Evolutionary conservation across 2,888 invertebrate genomes (phyloP).

Genomic region (Sussaba pulchella): DNA sequence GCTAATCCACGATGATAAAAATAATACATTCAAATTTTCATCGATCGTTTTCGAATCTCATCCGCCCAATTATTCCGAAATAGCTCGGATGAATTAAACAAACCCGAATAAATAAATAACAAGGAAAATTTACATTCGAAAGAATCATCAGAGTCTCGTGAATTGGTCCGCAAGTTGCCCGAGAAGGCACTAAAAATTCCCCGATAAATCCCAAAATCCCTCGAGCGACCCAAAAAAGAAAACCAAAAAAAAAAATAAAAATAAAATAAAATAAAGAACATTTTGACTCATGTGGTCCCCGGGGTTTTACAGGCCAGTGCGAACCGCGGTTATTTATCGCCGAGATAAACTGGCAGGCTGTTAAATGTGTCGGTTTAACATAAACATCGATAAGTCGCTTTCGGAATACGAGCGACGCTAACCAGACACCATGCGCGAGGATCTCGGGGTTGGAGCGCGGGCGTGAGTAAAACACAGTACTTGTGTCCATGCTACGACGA

Average conservation of each 20-base stretch:
- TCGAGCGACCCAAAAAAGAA: not conserved
- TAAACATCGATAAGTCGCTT: conserved; percentile 82
- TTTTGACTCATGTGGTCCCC: no score
- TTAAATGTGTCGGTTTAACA: conserved; percentile 81
- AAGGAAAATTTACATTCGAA: no score
- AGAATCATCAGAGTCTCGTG: not conserved
- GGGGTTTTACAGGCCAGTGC: not conserved
- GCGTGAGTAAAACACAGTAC: conserved; percentile 58
- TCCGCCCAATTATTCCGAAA: no score
- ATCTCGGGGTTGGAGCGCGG: conserved; percentile 41
- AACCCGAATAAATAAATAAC: no score
- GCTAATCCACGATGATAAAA: not conserved
- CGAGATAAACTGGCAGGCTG: conserved; percentile 79
- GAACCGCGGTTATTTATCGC: conserved; percentile 78
- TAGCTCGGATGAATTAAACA: no score
- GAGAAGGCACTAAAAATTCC: no score
- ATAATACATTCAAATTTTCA: not conserved
- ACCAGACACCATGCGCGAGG: conserved; percentile 76
- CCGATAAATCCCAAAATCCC: no score
- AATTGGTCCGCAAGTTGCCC: not conserved
- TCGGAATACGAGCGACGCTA: conserved; percentile 75
- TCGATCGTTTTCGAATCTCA: no score
- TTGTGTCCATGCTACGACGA: conserved; percentile 45
- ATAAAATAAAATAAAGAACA: no score
- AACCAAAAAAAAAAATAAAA: conserved; percentile 17